Base-by-base conservation (phyloP, 2,888 invertebrate species). In the Eubasilissa splendida region DNA sequence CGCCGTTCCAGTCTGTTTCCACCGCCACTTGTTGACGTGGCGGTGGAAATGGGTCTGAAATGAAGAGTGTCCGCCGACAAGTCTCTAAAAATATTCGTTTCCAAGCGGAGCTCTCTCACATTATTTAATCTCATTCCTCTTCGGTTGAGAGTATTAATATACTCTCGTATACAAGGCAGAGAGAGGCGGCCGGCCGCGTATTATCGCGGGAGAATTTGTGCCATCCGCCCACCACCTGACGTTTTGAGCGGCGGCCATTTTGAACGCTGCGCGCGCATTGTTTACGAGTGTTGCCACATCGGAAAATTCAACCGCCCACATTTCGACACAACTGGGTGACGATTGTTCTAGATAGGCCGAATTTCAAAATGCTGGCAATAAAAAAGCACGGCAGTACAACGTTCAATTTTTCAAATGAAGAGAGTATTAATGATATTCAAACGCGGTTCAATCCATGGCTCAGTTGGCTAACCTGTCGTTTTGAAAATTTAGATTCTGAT, bases 271-370 rank as follows among this genome's bases (percentile, higher is more conserved):
- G 74, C 74, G 60, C 74, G 74, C 74, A 59, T 74, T 74, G 74
- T 74, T 74, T 74, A 74, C 74, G 58, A 74, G 74, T 74, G 59
- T 74, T 74, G 74, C 74, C 56, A 59, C 74, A 74, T 74, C 42
- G 12, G 50, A 74, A 74, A 59, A 74, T 56, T 59, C 50, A 10
- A 11, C 11, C 50, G 58, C 58, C 74, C 56, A 56, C 74, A 59
- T 74, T 74, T 74, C 74, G 50, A 59, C 74, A 74, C 60, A 11
- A 14, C 5, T 12, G 10, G 50, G 33, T 4, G 33, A 59, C 58
- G 59, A 59, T 50, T 42, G 59, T 59, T 74, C 74, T 74, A 74
- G 74, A 74, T 74, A 42, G 58, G 4, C 59, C 68, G 68, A 68
- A 68, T 68, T 68, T 68, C 68, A n/a, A 68, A 42, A 68, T 9